Conservation (phyloP, 2,113 vertebrate species). For the Notarius lentiginosus region DNA sequence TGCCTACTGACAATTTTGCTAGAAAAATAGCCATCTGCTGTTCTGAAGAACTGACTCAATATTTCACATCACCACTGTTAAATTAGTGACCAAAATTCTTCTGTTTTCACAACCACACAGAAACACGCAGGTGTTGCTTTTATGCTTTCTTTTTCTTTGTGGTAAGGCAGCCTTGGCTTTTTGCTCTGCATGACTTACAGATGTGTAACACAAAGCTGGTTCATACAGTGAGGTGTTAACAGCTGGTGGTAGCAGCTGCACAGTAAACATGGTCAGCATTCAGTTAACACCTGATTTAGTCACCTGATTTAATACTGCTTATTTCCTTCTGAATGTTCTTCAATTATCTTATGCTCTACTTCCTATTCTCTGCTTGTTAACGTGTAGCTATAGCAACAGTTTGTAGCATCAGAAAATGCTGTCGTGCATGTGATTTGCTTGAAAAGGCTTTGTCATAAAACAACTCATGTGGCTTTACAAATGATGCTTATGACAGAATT, state of each 20-base stretch:
- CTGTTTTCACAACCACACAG: neutral
- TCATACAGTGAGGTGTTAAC: constrained; percentile 34
- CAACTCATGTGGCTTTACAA: neutral
- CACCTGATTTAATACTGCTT: constrained; percentile 4
- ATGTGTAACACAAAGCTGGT: constrained; percentile 12
- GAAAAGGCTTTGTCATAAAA: constrained; percentile 1
- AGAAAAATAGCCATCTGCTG: neutral
- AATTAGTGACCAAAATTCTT: neutral
- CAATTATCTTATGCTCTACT: neutral
- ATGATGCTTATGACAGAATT: neutral
- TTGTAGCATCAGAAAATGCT: neutral
- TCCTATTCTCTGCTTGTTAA: neutral
- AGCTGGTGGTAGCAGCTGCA: constrained; percentile 22
- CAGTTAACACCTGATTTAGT: constrained; percentile 25
- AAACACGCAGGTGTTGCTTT: neutral
- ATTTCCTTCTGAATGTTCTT: neutral
- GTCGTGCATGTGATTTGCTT: neutral
- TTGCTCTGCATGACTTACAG: neutral
- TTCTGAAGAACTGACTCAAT: neutral
- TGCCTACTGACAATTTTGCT: neutral
- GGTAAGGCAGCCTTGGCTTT: neutral
- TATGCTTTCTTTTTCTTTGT: neutral
- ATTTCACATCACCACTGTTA: neutral
- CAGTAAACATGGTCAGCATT: constrained; percentile 7
- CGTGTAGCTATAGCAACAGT: constrained; percentile 22